Percentiles rank a stretch among this genome's conserved stretches.
Conservation (phyloP, 2,888 invertebrate genomes). For the Vanessa cardui region DNA sequence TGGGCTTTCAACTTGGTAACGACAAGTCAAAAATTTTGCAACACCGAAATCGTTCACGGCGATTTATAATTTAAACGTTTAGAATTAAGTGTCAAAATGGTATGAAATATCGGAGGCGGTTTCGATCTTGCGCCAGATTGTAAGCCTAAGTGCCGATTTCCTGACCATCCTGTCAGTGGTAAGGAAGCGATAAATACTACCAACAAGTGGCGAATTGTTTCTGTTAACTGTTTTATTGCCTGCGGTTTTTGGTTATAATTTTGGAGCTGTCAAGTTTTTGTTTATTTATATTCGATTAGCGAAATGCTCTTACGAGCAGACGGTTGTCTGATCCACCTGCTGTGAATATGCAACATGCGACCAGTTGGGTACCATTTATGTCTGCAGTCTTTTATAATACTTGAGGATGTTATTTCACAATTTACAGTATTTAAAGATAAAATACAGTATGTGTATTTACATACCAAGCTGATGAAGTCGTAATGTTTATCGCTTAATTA, state of each 20-base stretch:
- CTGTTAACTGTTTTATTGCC: conserved; percentile 35
- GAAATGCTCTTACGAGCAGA: conserved; percentile 14
- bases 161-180: conserved; percentile 45
- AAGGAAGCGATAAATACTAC: conserved; percentile 52
- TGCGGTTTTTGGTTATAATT: conserved; percentile 16
- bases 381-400: too few relatives aligned
- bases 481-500: too few relatives aligned
- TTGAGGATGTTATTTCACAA: too few relatives aligned
- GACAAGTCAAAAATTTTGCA: conserved; percentile 17
- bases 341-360: not conserved
- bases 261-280: conserved; percentile 7
- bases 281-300: conserved; percentile 16
- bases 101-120: conserved; percentile 8
- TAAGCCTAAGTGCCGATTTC: conserved; percentile 50
- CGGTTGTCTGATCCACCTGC: conserved; percentile 4
- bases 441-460: too few relatives aligned
- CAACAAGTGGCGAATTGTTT: conserved; percentile 42
- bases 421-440: too few relatives aligned
- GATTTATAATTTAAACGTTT: conserved; percentile 1
- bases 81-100: conserved; percentile 15
- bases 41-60: conserved; percentile 1
- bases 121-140: conserved; percentile 31
- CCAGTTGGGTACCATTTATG: not conserved
- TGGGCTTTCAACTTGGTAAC: conserved; percentile 26
- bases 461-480: too few relatives aligned